phyloP scores from a whole-genome alignment of 2,113 vertebrate species.

The Mobula hypostoma region DNA sequence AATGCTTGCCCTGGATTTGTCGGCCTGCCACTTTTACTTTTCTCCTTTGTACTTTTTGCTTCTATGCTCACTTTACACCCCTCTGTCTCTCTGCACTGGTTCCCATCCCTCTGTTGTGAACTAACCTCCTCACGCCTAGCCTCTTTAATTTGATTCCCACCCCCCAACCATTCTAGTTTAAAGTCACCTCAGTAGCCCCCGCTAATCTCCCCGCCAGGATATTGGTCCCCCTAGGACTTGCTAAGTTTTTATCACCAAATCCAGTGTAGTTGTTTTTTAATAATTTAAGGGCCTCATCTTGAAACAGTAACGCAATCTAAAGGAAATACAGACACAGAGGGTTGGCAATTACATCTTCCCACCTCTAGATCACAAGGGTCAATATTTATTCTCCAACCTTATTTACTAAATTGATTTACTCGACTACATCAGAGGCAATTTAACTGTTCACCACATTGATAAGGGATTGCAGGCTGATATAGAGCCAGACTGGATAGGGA shows the following conservation, averaged over 20 bases:
- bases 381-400: neutral
- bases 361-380: neutral
- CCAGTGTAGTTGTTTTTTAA: conserved; percentile 29
- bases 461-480: neutral
- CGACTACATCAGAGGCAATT: neutral
- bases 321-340: neutral
- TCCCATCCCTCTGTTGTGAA: too few relatives aligned
- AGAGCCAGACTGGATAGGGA: neutral
- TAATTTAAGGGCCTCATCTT: neutral
- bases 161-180: too few relatives aligned
- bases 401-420: neutral
- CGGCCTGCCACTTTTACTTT: too few relatives aligned
- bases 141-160: too few relatives aligned
- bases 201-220: too few relatives aligned
- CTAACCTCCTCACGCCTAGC: too few relatives aligned
- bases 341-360: neutral
- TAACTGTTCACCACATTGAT: neutral
- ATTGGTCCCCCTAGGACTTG: too few relatives aligned
- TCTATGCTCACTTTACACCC: too few relatives aligned
- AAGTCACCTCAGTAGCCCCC: too few relatives aligned
- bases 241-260: conserved; percentile 26
- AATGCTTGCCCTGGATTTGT: too few relatives aligned
- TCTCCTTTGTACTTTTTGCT: too few relatives aligned
- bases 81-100: too few relatives aligned
- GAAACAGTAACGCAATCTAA: neutral